Evolutionary conservation across 2,797 vertebrate genomes (phyloP), one percentile per base, ranked within the genome.

Genomic region (Bovichtus diacanthus): DNA sequence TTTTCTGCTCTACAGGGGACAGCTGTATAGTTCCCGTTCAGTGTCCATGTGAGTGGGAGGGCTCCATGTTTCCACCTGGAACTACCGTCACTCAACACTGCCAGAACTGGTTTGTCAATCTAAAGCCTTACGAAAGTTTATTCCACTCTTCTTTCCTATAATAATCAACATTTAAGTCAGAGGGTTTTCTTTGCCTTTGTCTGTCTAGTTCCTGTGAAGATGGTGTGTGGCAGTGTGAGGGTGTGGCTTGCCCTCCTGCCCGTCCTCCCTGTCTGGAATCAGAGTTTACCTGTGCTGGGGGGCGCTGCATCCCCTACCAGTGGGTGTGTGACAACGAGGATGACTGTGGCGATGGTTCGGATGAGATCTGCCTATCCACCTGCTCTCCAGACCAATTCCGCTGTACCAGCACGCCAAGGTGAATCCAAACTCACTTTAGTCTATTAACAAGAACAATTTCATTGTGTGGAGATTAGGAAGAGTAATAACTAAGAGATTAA

Each of bases 241-340:
- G 92, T 0, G 61, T 72, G 38, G 85, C 92, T 0, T 97, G 96
- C 71, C 81, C 83, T 2, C 58, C 79, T 0, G 41, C 58, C 0
- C 53, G 91, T 0, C 90, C 64, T 0, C 85, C 72, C 18, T 98
- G 97, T 38, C 77, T 90, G 5, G 92, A 96, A 1, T 92, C 93
- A 0, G 97, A 98, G 86, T 96, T 96, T 34, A 69, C 74, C 1
- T 98, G 97, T 80, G 90, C 54, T 0, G 90, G 90, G 0, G 96
- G 95, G 0, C 96, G 94, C 69, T 98, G 97, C 70, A 93, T 98
- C 67, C 96, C 97, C 1, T 85, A 80, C 0, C 90, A 93, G 6
- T 98, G 97, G 98, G 82, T 96, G 49, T 99, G 97, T 66, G 98
- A 99, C 91, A 95, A 97, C 1, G 96, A 98, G 86, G 95, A 98